These are phyloP conservation scores for Henicopernis longicauda DNA, from an alignment of 2,113 vertebrate genomes.

Conservation along the genomic window DNA sequence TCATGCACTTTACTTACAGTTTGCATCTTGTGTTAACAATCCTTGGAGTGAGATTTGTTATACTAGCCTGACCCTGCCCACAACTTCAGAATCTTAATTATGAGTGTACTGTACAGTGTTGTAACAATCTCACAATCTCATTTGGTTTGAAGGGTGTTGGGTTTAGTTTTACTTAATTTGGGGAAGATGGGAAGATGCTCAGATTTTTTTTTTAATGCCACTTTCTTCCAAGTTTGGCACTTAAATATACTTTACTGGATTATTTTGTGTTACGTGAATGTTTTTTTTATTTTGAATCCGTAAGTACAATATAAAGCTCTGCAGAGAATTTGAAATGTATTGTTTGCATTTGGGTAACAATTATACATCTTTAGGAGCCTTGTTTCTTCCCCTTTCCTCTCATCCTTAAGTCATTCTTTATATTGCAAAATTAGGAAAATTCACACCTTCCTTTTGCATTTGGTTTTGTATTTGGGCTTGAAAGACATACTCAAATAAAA, in stretches of 20 bases:
- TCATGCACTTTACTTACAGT: conserved; percentile 91
- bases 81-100: conserved; percentile 53
- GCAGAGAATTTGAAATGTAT: conserved; percentile 33
- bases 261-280: conserved; percentile 62
- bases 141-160: conserved; percentile 65
- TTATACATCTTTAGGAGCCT: conserved; percentile 52
- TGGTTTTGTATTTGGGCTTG: conserved; percentile 65
- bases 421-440: conserved; percentile 54
- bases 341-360: conserved; percentile 41
- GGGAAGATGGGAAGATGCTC: conserved; percentile 45
- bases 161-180: conserved; percentile 50
- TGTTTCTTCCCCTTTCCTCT: conserved; percentile 48
- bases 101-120: conserved; percentile 70
- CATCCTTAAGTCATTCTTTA: conserved; percentile 20
- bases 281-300: not conserved
- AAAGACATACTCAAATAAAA: conserved; percentile 63
- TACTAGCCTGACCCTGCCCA: conserved; percentile 60
- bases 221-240: conserved; percentile 60
- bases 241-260: conserved; percentile 60
- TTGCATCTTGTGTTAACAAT: conserved; percentile 75
- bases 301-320: conserved; percentile 58
- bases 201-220: conserved; percentile 35
- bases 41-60: conserved; percentile 67
- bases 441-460: conserved; percentile 52
- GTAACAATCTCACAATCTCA: conserved; percentile 61